A percentile compares a stretch with the other conserved stretches of the same genome.
These are phyloP conservation scores for Gallinago nigripennis DNA, from an alignment of 2,797 vertebrate species.

Conservation along the genomic window DNA sequence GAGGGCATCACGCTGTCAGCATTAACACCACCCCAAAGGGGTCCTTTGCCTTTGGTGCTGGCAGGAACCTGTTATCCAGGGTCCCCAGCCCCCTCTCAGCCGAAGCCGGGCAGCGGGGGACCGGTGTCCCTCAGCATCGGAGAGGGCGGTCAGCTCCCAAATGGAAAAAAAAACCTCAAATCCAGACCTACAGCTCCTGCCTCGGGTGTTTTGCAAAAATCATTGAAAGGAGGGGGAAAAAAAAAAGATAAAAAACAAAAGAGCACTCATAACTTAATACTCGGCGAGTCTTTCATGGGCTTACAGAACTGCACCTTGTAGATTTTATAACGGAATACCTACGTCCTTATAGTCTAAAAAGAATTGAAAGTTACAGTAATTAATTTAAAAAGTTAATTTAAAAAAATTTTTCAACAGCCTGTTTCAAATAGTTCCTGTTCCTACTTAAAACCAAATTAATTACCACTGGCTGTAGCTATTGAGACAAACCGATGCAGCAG, in stretches of 20 bases:
- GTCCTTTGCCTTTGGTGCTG: background rate
- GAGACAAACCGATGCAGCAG: background rate
- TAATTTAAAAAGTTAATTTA: background rate
- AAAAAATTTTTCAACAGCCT: background rate
- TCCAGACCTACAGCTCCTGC: background rate
- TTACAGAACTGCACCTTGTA: background rate
- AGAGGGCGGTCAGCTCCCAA: background rate
- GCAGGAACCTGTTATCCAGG: too few relatives aligned
- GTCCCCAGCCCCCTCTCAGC: background rate
- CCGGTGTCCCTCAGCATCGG: rapidly evolving
- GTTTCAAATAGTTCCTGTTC: background rate
- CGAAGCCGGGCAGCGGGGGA: too few relatives aligned
- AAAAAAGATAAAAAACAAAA: too few relatives aligned
- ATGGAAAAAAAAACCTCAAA: background rate
- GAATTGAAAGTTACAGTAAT: background rate
- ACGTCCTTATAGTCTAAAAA: background rate
- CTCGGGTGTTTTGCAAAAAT: background rate
- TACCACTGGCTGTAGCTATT: rapidly evolving
- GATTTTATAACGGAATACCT: background rate
- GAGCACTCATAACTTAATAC: background rate
- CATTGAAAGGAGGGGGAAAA: background rate
- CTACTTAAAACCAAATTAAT: background rate
- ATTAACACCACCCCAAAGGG: too few relatives aligned
- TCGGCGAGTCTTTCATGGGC: background rate
- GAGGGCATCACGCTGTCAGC: rapidly evolving